Percentiles rank a stretch among this genome's conserved stretches.
These are phyloP conservation scores for Apotomis turbidana DNA, from an alignment of 2,888 invertebrate genomes.

Conservation along the genomic window DNA sequence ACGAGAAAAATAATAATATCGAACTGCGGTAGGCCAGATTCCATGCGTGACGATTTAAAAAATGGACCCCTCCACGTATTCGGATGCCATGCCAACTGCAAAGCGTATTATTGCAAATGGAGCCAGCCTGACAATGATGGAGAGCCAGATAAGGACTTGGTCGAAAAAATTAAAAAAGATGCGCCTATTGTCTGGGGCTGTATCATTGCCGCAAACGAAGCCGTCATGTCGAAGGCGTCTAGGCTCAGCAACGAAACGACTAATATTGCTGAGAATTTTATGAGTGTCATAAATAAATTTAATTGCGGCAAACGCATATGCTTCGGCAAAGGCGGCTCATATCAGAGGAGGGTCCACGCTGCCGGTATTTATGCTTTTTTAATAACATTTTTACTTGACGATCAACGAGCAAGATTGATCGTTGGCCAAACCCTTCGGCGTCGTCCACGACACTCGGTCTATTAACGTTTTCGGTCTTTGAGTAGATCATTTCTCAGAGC, in stretches of 20 bases:
- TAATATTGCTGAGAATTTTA: constrained; percentile 2
- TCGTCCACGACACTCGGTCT: too few species aligned
- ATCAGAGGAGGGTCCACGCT: constrained; percentile 3
- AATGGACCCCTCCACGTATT: background rate
- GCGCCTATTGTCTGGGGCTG: background rate
- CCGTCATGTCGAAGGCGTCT: background rate
- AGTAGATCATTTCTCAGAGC: too few species aligned
- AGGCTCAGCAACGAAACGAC: background rate
- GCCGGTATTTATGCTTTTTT: background rate
- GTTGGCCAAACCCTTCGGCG: too few species aligned
- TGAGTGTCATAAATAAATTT: background rate
- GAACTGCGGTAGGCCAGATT: too few species aligned
- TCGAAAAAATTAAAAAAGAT: background rate
- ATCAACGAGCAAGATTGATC: too few species aligned
- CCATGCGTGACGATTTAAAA: too few species aligned
- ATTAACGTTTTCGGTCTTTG: too few species aligned
- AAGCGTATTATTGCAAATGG: too few species aligned
- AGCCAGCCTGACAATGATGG: background rate
- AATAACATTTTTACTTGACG: too few species aligned
- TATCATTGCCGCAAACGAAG: background rate
- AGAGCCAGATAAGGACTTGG: background rate
- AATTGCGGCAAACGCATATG: constrained; percentile 5
- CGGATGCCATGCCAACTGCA: background rate
- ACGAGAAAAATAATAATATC: background rate
- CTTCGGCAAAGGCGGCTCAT: constrained; percentile 5